Base-by-base conservation (phyloP, 1,140 invertebrate species). In the Listronotus oregonensis region DNA sequence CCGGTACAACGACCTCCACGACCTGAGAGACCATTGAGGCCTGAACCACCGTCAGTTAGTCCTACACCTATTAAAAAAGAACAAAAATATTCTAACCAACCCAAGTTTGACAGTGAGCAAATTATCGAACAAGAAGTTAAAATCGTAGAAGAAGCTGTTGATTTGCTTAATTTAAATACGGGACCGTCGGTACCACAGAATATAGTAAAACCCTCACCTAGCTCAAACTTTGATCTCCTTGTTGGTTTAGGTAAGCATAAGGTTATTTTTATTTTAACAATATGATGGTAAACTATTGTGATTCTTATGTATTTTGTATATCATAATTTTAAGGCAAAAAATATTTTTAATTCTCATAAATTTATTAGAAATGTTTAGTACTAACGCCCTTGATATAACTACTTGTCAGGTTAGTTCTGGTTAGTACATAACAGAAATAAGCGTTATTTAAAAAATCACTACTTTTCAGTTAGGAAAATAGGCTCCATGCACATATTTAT, bases 161-260 rank as follows among this genome's bases (percentile, higher is more conserved):
- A 84, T 77, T 73, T 84, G 56, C 73, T 85, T 18, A 84, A 84
- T 71, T 67, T 84, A n/a, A 83, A 80, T 67, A 77, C 77, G 51
- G 52, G 46, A 15, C 27, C 60, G 12, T n/a, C 46, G 31, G 39
- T 55, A 8, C 37, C 37, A 27, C 49, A 69, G 4, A 50, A 15
- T 60, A 59, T 39, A 47, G 71, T 72, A 59, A 71, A 60, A 60
- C 49, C 62, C 65, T 68, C 75, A 64, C 39, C 79, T 60, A 74
- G 73, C 71, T 74, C 81, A 34, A 83, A 85, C 70, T 84, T 87
- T 71, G 88, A 90, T 80, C 78, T 90, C 49, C 79, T 91, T 15
- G 85, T 83, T 37, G 85, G 82, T 21, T 85, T 88, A 61, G 79
- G 68, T 34, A 63, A 63, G 18, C 55, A 54, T 31, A 9, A 27